Evolutionary conservation across 2,113 vertebrate species (phyloP).

Genomic region (Lipotes vexillifer): DNA sequence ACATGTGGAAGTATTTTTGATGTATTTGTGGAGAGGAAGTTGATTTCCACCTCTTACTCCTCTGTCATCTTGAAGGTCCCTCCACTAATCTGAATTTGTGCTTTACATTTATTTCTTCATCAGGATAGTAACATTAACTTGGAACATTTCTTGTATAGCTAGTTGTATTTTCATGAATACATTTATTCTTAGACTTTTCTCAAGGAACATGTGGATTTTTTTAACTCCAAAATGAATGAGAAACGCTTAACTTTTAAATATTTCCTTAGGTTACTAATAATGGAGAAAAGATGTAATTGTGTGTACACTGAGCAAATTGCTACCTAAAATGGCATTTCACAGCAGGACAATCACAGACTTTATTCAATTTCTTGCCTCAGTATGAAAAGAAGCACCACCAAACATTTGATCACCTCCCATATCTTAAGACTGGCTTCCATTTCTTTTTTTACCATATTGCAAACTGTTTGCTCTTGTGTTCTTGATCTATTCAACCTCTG

Average conservation of each 20-base stretch:
- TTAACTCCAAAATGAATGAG: conserved; percentile 2
- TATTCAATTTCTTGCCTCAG: background rate
- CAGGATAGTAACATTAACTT: background rate
- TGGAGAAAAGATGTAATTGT: conserved; percentile 1
- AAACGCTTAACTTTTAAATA: conserved; percentile 32
- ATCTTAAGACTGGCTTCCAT: conserved; percentile 13
- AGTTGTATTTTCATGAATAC: background rate
- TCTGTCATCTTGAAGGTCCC: too few species aligned
- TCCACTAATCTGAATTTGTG: background rate
- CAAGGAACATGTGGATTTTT: background rate
- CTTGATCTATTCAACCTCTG: background rate
- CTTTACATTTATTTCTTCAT: background rate
- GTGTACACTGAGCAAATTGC: conserved; percentile 5
- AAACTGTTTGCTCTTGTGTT: conserved; percentile 37
- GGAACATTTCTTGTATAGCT: background rate
- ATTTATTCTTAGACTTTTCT: background rate
- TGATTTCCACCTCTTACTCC: too few species aligned
- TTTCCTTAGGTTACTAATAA: conserved; percentile 31
- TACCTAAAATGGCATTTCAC: conserved; percentile 22
- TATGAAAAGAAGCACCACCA: conserved; percentile 17
- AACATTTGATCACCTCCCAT: conserved; percentile 30
- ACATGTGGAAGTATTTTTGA: too few species aligned
- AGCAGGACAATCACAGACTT: background rate
- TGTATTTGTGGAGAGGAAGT: too few species aligned
- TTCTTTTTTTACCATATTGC: background rate